phyloP scores from a whole-genome alignment of 2,113 vertebrate genomes.

The Grus americana region DNA sequence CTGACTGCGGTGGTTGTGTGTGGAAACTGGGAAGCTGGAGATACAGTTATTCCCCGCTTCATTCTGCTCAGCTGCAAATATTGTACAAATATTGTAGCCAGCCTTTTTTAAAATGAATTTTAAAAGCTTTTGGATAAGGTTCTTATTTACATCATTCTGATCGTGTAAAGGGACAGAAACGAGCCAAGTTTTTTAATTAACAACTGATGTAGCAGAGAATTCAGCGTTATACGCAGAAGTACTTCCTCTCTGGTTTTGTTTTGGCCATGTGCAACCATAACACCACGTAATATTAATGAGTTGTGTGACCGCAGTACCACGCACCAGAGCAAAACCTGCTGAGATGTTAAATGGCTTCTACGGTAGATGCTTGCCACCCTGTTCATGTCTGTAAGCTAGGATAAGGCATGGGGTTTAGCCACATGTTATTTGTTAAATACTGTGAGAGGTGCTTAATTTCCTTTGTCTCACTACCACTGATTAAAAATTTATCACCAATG shows the following conservation, averaged over 20 bases:
- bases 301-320: not conserved
- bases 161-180: not conserved
- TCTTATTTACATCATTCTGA: conserved; percentile 29
- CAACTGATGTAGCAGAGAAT: not conserved
- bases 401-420: not conserved
- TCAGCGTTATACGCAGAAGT: not conserved
- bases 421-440: fast-evolving
- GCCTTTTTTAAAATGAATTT: conserved; percentile 19
- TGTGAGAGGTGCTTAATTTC: not conserved
- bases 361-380: not conserved
- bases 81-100: conserved; percentile 40
- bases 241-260: not conserved
- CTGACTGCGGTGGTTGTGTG: not conserved
- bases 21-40: not conserved
- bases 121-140: conserved; percentile 31
- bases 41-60: not conserved
- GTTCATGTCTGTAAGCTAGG: not conserved
- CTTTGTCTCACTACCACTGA: not conserved
- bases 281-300: not conserved
- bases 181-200: conserved; percentile 27
- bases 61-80: conserved; percentile 29
- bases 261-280: not conserved
- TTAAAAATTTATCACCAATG: not conserved
- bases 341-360: not conserved
- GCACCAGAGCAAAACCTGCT: not conserved